Evolutionary conservation across 2,113 vertebrate species (phyloP).

Genomic region (Anhinga anhinga): DNA sequence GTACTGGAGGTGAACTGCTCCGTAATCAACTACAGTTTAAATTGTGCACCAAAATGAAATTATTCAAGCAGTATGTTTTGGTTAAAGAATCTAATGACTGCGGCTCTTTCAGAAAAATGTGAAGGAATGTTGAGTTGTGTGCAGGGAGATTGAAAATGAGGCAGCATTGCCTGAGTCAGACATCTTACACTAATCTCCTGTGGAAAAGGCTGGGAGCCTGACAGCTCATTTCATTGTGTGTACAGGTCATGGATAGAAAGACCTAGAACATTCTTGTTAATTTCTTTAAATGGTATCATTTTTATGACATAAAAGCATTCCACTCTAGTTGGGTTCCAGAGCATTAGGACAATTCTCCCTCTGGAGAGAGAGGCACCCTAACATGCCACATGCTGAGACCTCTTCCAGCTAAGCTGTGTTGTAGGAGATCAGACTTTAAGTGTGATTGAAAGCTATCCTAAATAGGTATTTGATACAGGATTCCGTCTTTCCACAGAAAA

Average conservation of each 20-base stretch:
- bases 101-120: not conserved
- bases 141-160: not conserved
- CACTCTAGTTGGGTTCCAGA: not conserved
- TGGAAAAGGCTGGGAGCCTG: not conserved
- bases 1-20: not conserved
- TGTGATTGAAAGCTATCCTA: not conserved
- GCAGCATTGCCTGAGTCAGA: not conserved
- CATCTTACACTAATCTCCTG: not conserved
- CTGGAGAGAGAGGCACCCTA: not conserved
- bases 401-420: not conserved
- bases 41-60: not conserved
- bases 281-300: not conserved
- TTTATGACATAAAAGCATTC: not conserved
- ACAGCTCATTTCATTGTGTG: not conserved
- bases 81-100: not conserved
- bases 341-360: not conserved
- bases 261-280: not conserved
- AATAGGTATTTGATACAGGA: not conserved
- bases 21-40: not conserved
- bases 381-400: accelerated
- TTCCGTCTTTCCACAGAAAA: not conserved
- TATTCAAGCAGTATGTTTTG: not conserved
- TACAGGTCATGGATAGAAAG: not conserved
- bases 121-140: not conserved
- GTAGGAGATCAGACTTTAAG: not conserved